These are phyloP conservation scores for Drosophila setosimentum DNA, from an alignment of 2,888 invertebrate species.

Conservation along the genomic window DNA sequence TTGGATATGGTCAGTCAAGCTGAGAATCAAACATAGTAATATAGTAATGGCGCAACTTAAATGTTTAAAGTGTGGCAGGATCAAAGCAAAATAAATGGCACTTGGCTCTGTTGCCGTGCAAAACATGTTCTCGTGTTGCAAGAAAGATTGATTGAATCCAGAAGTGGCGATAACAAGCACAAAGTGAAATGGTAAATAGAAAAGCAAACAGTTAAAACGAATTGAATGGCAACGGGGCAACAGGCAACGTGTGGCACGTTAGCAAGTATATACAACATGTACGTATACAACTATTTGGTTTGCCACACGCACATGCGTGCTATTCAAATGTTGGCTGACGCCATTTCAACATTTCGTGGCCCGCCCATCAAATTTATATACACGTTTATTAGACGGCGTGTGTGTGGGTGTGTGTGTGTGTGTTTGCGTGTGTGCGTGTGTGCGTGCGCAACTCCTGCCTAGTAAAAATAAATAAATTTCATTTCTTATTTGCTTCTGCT, in stretches of 20 bases:
- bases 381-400: constrained; percentile 57
- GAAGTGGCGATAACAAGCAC: constrained; percentile 80
- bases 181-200: constrained; percentile 75
- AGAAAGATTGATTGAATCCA: constrained; percentile 78
- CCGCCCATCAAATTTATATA: constrained; percentile 64
- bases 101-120: constrained; percentile 51
- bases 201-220: constrained; percentile 66
- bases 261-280: constrained; percentile 39
- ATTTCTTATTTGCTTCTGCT: constrained; percentile 47
- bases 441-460: constrained; percentile 28
- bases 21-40: constrained; percentile 56
- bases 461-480: constrained; percentile 53
- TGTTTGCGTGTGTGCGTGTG: constrained; percentile 19
- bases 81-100: constrained; percentile 39
- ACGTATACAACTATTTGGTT: constrained; percentile 61
- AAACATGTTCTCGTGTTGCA: constrained; percentile 53
- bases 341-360: constrained; percentile 64
- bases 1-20: constrained; percentile 15
- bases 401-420: constrained; percentile 19
- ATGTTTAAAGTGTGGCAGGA: background rate
- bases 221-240: background rate
- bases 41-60: background rate
- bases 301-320: constrained; percentile 75
- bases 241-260: constrained; percentile 45
- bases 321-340: constrained; percentile 80